Conservation (phyloP, 1,140 invertebrate genomes). For the Rhynchophorus ferrugineus region DNA sequence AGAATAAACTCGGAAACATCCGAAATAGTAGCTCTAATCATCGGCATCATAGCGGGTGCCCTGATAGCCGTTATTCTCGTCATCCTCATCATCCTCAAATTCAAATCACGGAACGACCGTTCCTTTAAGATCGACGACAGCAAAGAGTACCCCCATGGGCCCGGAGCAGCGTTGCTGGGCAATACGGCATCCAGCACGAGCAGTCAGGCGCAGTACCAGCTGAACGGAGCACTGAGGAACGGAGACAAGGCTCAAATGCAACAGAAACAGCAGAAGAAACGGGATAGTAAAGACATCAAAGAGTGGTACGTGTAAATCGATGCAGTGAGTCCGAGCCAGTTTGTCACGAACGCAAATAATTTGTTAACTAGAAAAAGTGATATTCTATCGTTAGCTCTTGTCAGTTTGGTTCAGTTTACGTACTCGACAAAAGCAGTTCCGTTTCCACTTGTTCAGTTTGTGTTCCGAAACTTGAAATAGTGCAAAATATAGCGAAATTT, state of each 20-base stretch:
- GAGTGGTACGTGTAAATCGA: conserved; percentile 80
- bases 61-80: conserved; percentile 87
- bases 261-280: conserved; percentile 56
- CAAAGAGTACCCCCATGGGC: conserved; percentile 62
- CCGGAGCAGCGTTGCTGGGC: conserved; percentile 64
- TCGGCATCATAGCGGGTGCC: conserved; percentile 84
- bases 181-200: conserved; percentile 45
- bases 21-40: conserved; percentile 68
- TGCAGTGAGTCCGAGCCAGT: conserved; percentile 37
- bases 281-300: conserved; percentile 82
- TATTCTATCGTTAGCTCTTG: conserved; percentile 13
- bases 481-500: too few relatives aligned
- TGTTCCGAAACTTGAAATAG: too few relatives aligned
- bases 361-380: conserved; percentile 20
- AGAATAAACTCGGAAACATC: conserved; percentile 64
- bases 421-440: too few relatives aligned
- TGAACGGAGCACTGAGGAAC: conserved; percentile 38
- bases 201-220: conserved; percentile 41
- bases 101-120: conserved; percentile 74
- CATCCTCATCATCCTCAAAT: conserved; percentile 82
- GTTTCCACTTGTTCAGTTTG: too few relatives aligned
- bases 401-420: too few relatives aligned
- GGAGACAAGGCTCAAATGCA: conserved; percentile 32
- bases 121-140: conserved; percentile 88
- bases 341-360: background rate